Evolutionary conservation across 2,113 vertebrate species (phyloP), one percentile per base, ranked within the genome.

Genomic region (Podarcis raffonei): DNA sequence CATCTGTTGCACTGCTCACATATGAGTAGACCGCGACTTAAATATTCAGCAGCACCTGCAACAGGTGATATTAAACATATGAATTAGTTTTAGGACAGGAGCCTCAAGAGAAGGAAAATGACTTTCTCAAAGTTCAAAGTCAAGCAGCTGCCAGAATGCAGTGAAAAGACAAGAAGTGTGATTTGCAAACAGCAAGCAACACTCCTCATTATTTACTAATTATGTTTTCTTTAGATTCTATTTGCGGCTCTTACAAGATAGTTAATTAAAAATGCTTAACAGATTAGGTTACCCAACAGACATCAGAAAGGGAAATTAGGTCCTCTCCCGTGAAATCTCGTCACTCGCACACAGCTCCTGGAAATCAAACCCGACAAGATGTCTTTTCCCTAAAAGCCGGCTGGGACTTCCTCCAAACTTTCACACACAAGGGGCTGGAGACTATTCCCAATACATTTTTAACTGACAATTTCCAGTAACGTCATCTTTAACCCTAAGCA

Each of bases 241-340:
- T 42, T n/a, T n/a, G 37, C 8, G 11, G 57, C 37, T 32, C 27
- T n/a, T 42, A 9, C 25, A 77, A 66, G 59, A 39, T n/a, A 42
- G 57, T 65, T 65, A 84, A 62, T 85, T 75, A 66, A 78, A 85
- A 86, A 65, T 39, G 37, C 57, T 86, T 66, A 85, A 76, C 35
- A 86, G 71, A 85, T 85, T 48, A 62, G 35, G 74, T n/a, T 27
- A 30, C 15, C 57, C 15, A 48, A 48, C 8, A 32, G 30, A 23
- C 37, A 79, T 32, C 16, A 74, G 57, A 32, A 71, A 72, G 8
- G 42, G 53, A 84, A 84, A 20, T 65, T 30, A 65, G 9, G 27
- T 37, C 20, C 23, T 30, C 57, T 30, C 35, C 39, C 77, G 6
- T 39, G 15, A 30, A 39, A 20, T 11, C 30, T 16, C 53, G n/a